phyloP scores from a whole-genome alignment of 2,797 vertebrate genomes.

The Siniperca obscura region DNA sequence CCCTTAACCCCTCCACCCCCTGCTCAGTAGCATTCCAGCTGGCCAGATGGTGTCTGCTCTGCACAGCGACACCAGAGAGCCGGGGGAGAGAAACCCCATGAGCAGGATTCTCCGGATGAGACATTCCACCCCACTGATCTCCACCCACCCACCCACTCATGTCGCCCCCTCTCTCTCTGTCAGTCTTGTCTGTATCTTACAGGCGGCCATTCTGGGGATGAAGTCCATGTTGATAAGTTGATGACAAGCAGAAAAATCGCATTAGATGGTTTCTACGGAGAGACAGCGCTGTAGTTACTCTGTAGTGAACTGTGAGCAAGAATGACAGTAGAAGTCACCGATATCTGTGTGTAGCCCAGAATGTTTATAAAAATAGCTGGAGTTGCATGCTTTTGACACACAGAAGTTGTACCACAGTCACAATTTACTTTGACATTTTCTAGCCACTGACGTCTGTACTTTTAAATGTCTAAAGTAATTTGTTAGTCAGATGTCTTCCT shows the following conservation, averaged over 20 bases:
- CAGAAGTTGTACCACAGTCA: neutral
- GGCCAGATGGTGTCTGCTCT: conserved; percentile 82
- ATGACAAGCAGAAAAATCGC: conserved; percentile 55
- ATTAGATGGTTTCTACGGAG: conserved; percentile 30
- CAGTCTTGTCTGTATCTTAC: conserved; percentile 32
- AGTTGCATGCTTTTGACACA: neutral
- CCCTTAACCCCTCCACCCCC: conserved; percentile 59
- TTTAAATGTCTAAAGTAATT: conserved; percentile 3
- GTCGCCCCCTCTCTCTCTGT: conserved; percentile 10
- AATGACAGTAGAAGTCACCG: neutral
- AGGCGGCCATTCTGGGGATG: conserved; percentile 40
- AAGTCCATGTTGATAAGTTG: conserved; percentile 53
- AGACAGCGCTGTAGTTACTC: neutral
- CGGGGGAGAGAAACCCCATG: conserved; percentile 58
- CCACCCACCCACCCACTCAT: conserved; percentile 7
- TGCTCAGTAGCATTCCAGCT: conserved; percentile 75
- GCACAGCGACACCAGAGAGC: conserved; percentile 62
- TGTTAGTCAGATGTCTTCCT: neutral
- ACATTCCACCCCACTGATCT: conserved; percentile 52
- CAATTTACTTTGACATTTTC: conserved; percentile 16
- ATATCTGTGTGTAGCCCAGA: neutral
- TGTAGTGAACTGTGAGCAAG: conserved; percentile 2
- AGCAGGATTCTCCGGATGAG: conserved; percentile 63
- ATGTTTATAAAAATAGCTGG: neutral
- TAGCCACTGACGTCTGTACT: neutral